Percentiles rank a stretch among this genome's conserved stretches.
Evolutionary conservation across 2,888 invertebrate genomes (phyloP).

Genomic region (Ceraclea dissimilis): DNA sequence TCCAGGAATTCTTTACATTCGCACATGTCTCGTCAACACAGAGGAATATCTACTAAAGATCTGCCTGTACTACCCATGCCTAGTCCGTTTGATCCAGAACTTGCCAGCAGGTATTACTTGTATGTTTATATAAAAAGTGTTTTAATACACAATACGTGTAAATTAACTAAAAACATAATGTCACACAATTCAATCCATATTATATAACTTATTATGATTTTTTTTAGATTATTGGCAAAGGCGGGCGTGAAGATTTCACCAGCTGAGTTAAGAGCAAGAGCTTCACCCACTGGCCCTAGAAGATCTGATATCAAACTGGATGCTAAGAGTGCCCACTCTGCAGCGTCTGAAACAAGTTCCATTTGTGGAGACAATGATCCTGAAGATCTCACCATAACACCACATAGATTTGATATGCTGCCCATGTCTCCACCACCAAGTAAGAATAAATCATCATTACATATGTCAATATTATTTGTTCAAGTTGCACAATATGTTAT

Average conservation of each 20-base stretch:
- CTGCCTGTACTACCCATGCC: constrained; percentile 90
- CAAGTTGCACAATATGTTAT: not conserved
- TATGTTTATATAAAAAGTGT: not conserved
- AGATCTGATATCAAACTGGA: constrained; percentile 72
- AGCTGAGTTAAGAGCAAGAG: constrained; percentile 74
- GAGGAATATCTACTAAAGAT: constrained; percentile 89
- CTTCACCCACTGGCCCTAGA: constrained; percentile 77
- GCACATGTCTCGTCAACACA: constrained; percentile 89
- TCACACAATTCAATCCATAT: too few relatives aligned
- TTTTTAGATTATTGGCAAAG: constrained; percentile 68
- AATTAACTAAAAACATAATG: too few relatives aligned
- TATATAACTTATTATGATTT: too few relatives aligned
- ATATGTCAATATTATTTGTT: not conserved
- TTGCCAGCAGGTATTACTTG: constrained; percentile 60
- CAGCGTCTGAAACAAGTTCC: constrained; percentile 66
- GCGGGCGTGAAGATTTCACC: constrained; percentile 82
- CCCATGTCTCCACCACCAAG: constrained; percentile 57
- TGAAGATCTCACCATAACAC: constrained; percentile 70
- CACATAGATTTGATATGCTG: constrained; percentile 47
- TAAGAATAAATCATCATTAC: constrained; percentile 32
- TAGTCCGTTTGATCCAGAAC: constrained; percentile 82
- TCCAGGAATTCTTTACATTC: constrained; percentile 87
- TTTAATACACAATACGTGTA: too few relatives aligned
- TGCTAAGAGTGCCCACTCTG: constrained; percentile 58
- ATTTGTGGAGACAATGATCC: constrained; percentile 75